Evolutionary conservation across 2,888 invertebrate species (phyloP), one percentile per base, ranked within the genome.

Genomic region (Ormyrus nitidulus): DNA sequence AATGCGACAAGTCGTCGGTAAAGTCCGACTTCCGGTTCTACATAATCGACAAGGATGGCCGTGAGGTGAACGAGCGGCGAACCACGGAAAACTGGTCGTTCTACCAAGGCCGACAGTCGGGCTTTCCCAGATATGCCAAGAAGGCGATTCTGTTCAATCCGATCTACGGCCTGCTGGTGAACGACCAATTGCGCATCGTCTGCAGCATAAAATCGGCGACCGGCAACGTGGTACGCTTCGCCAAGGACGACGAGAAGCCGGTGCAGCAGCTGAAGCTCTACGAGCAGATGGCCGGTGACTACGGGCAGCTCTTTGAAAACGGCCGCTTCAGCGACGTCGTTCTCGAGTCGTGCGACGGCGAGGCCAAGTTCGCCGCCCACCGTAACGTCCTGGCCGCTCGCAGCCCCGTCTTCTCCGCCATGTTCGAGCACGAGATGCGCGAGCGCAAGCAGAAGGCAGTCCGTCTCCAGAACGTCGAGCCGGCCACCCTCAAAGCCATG

Each of bases 351-450:
- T 6, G 53, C 61, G 53, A 54, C 19, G 59, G 61, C 11, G 44
- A 2, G 19, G 19, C 54, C 6, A 59, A 46, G 19, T 19, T 78
- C 8, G 59, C 51, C 5, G 79, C 74, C 2, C 79, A 79, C 44
- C 65, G 61, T 10, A 66, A 56, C n/a, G 9, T 80, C 10, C 34
- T 80, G 2, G 64, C 79, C 0, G 69, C 79, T 0, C 7, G 79
- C 0, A 75, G 75, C 11, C 70, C 75, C 0, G 74, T 75, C 0
- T 80, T 80, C 13, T 58, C 70, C 6, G 79, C 79, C 2, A 80
- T 80, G 79, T 80, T 80, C 58, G 79, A 56, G 44, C 79, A 79
- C 69, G 19, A 79, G 7, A 79, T 79, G 79, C 46, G 13, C 9
- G 79, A 79, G 51, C 10, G 4, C 0, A 56, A 64, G 11, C 64